Evolutionary conservation across 2,888 invertebrate species (phyloP).

Genomic region (Hirtodrosophila confusa): DNA sequence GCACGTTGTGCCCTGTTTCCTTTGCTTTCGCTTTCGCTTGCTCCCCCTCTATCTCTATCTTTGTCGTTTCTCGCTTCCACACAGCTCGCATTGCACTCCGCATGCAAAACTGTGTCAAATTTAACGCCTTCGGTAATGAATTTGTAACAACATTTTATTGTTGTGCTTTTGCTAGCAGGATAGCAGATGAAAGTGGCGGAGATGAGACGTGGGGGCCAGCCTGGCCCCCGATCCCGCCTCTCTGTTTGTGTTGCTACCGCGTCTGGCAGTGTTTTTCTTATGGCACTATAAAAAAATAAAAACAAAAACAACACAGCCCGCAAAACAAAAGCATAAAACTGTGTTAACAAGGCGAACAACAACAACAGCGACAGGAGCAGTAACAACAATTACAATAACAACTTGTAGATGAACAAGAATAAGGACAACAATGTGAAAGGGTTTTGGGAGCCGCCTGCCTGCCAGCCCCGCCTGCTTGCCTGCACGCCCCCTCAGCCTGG

Average conservation of each 20-base stretch:
- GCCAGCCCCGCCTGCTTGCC: no score
- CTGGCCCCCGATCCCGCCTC: not conserved
- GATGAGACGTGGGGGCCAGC: slow-evolving; percentile 11
- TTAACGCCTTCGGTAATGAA: slow-evolving; percentile 80
- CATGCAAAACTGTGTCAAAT: slow-evolving; percentile 79
- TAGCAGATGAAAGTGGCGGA: not conserved
- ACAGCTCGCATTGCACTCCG: slow-evolving; percentile 35
- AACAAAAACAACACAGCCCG: slow-evolving; percentile 41
- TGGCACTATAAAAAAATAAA: slow-evolving; percentile 64
- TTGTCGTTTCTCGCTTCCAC: not conserved
- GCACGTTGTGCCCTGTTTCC: slow-evolving; percentile 53
- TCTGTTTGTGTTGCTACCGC: slow-evolving; percentile 5
- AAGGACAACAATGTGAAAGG: slow-evolving; percentile 49
- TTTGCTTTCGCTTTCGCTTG: slow-evolving; percentile 20
- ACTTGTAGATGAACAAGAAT: slow-evolving; percentile 44
- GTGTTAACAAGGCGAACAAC: slow-evolving; percentile 72
- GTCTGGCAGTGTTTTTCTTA: slow-evolving; percentile 67
- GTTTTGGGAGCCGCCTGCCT: slow-evolving; percentile 8
- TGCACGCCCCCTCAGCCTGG: no score
- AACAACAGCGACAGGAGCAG: slow-evolving; percentile 31
- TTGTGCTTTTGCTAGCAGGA: slow-evolving; percentile 57
- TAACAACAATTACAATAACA: slow-evolving; percentile 39
- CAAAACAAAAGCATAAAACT: slow-evolving; percentile 78
- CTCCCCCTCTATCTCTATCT: not conserved
- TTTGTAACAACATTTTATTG: slow-evolving; percentile 79